Base-by-base conservation (phyloP, 1,140 invertebrate genomes). In the Drosophila cardini region DNA sequence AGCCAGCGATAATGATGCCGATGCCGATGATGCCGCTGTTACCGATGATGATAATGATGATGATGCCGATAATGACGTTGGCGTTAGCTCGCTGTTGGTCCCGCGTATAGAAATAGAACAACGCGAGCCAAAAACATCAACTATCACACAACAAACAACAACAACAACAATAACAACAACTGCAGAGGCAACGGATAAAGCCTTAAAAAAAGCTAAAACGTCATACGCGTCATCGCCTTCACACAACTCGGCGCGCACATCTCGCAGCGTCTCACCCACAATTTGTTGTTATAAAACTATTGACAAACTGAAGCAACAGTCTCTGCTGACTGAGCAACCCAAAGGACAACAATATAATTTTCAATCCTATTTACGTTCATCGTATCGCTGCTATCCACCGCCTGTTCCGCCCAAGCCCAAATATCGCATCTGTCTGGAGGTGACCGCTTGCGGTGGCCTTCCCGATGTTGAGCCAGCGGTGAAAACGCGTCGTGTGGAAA, bases 41-140 rank as follows among this genome's bases (percentile, higher is more conserved):
- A 13, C 26, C 43, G 46, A 38, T 67, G 45, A 11, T 65, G 38
- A 43, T 70, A 43, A 18, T 42, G 36, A 36, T 56, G 48, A 42
- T 67, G 60, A 21, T 72, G 48, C 45, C 56, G 53, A 78, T 78
- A 53, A 79, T 85, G 79, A 82, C 52, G 68, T 57, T 86, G 78
- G 82, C 79, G 83, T 78, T 82, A 48, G 83, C 72, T 65, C 60
- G 60, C 45, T 67, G 69, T 56, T 53, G 67, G 74, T 69, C 71
- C 80, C 84, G 84, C 69, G 76, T 87, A 87, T 89, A 87, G 84
- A 91, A 91, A 91, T 78, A 80, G 85, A 90, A 86, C 78, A 90
- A 70, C 71, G 74, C 64, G 55, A 83, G 71, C 74, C 71, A 72
- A 83, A 80, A 78, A 76, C 79, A 90, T 80, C 77, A 86, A 71